These are phyloP conservation scores for Catharus ustulatus DNA, from an alignment of 2,797 vertebrate species.

Conservation along the genomic window DNA sequence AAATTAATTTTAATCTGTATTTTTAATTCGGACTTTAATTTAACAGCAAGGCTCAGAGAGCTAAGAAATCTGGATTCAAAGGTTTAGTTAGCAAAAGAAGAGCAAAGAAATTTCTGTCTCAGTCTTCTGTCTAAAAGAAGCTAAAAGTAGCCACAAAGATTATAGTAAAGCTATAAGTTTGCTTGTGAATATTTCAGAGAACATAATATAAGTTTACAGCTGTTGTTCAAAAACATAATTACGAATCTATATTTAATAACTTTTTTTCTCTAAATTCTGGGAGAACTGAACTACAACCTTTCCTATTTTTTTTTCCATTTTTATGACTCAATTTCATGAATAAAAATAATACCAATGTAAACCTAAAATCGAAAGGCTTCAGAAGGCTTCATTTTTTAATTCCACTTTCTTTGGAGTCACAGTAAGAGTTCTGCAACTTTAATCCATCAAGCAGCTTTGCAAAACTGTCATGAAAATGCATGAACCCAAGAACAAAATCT, in stretches of 20 bases:
- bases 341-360: background rate
- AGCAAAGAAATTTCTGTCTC: background rate
- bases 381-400: background rate
- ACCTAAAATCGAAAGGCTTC: background rate
- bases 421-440: background rate
- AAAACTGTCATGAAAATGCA: constrained; percentile 54
- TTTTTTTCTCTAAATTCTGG: background rate
- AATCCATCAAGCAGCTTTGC: constrained; percentile 26
- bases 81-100: background rate
- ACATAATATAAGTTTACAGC: background rate
- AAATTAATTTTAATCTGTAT: constrained; percentile 49
- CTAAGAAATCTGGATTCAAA: constrained; percentile 10
- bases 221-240: background rate
- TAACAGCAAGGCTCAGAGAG: background rate
- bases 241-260: background rate
- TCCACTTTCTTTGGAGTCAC: background rate
- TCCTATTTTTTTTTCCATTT: background rate
- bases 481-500: constrained; percentile 47
- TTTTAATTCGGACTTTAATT: constrained; percentile 22
- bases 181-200: background rate
- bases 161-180: background rate
- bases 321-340: background rate
- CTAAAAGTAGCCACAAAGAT: background rate
- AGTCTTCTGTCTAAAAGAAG: background rate
- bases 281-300: background rate